Percentiles rank a stretch among this genome's conserved stretches.
These are phyloP conservation scores for Nowickia ferox DNA, from an alignment of 2,888 invertebrate species.

Conservation along the genomic window DNA sequence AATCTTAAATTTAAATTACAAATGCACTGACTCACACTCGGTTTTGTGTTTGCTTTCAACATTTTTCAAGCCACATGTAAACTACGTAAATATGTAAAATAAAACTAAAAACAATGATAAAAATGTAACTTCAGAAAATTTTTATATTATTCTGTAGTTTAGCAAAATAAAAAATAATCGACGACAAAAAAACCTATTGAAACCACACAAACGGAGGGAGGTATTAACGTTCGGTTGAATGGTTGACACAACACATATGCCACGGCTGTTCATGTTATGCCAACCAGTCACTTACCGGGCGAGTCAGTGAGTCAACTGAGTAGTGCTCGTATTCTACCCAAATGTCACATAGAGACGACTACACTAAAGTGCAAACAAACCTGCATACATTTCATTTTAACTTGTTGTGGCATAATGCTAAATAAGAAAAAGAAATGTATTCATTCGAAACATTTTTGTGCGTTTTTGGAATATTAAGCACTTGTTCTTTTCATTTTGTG, in stretches of 20 bases:
- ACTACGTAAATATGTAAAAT: constrained; percentile 47
- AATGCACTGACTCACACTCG: background rate
- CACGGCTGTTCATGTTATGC: constrained; percentile 38
- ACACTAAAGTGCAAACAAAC: constrained; percentile 2
- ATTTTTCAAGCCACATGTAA: constrained; percentile 44
- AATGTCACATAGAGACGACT: constrained; percentile 25
- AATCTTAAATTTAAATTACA: constrained; percentile 13
- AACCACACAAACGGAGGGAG: background rate
- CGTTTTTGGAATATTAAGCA: constrained; percentile 65
- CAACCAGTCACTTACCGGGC: constrained; percentile 39
- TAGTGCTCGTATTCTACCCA: background rate
- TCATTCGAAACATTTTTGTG: constrained; percentile 46
- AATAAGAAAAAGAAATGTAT: constrained; percentile 37
- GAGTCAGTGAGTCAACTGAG: constrained; percentile 6
- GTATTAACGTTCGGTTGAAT: constrained; percentile 20
- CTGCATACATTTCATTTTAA: constrained; percentile 32
- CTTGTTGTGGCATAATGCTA: constrained; percentile 44
- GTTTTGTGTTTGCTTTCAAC: constrained; percentile 16
- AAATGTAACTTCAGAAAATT: constrained; percentile 43
- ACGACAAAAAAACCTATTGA: constrained; percentile 21
- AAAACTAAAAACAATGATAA: constrained; percentile 12
- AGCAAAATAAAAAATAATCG: background rate
- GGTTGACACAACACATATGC: constrained; percentile 52
- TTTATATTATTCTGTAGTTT: constrained; percentile 39
- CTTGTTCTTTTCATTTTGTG: constrained; percentile 41